Evolutionary conservation across 2,113 vertebrate genomes (phyloP).

Genomic region (Sinocyclocheilus maitianheensis): DNA sequence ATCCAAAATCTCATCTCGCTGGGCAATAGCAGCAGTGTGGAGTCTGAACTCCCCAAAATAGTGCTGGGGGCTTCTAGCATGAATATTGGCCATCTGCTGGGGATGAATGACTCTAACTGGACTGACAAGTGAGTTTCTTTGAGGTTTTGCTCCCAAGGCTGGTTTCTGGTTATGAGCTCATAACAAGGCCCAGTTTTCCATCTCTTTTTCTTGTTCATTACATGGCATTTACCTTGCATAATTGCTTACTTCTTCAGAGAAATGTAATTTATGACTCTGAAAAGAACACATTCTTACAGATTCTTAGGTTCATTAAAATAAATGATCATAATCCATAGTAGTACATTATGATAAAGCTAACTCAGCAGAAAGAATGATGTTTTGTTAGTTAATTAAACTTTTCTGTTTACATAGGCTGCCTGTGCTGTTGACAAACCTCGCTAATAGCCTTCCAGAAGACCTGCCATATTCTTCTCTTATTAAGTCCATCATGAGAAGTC

Average conservation of each 20-base stretch:
- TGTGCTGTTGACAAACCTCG: conserved; percentile 58
- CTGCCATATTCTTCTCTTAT: conserved; percentile 62
- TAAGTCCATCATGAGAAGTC: conserved; percentile 59
- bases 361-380: neutral
- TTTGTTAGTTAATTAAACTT: conserved; percentile 37
- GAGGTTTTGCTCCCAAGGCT: conserved; percentile 1
- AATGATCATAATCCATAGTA: conserved; percentile 42
- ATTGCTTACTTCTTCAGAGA: conserved; percentile 41
- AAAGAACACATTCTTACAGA: conserved; percentile 17
- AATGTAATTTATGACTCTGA: conserved; percentile 31
- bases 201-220: neutral
- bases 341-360: conserved; percentile 35
- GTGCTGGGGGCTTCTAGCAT: conserved; percentile 43
- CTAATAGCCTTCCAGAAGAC: conserved; percentile 62
- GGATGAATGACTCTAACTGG: conserved; percentile 59
- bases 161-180: neutral
- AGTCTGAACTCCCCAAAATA: conserved; percentile 28
- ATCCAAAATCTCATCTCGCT: conserved; percentile 38
- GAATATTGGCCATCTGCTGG: conserved; percentile 44
- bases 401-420: conserved; percentile 58
- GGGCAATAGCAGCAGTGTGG: conserved; percentile 36
- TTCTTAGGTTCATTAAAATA: conserved; percentile 36
- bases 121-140: conserved; percentile 55
- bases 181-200: conserved; percentile 7
- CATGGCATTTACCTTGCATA: conserved; percentile 36